Evolutionary conservation across 1,140 invertebrate species (phyloP).

Genomic region (Sycophaga agraensis): DNA sequence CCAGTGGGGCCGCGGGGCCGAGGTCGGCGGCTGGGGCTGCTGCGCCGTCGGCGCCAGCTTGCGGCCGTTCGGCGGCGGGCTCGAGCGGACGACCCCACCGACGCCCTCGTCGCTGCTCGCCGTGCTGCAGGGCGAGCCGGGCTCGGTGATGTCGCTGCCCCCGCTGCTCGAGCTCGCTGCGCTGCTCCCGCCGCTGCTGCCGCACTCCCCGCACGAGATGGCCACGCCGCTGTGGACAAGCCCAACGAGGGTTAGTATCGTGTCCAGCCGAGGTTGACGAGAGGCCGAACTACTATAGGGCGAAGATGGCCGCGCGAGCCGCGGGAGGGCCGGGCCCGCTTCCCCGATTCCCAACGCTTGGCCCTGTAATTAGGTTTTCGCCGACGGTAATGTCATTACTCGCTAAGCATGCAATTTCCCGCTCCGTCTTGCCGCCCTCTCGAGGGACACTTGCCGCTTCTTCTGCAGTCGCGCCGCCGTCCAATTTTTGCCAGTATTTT

Average conservation of each 20-base stretch:
- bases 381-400: slow-evolving; percentile 33
- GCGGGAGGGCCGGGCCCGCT: not conserved
- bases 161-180: slow-evolving; percentile 69
- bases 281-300: no score
- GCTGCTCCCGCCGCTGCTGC: slow-evolving; percentile 69
- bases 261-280: no score
- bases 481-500: no score
- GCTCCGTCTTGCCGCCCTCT: slow-evolving; percentile 24
- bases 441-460: not conserved
- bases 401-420: slow-evolving; percentile 33
- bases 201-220: slow-evolving; percentile 66
- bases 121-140: slow-evolving; percentile 76
- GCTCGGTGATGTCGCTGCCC: slow-evolving; percentile 76
- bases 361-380: slow-evolving; percentile 35
- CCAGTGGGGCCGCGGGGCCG: slow-evolving; percentile 48
- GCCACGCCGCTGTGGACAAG: slow-evolving; percentile 68
- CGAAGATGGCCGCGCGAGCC: not conserved
- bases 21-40: not conserved
- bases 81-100: slow-evolving; percentile 51
- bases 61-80: slow-evolving; percentile 23
- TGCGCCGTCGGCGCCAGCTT: slow-evolving; percentile 50
- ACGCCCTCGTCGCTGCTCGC: slow-evolving; percentile 53
- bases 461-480: no score
- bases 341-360: slow-evolving; percentile 33
- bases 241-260: no score